These are phyloP conservation scores for Pogona vitticeps DNA, from an alignment of 2,113 vertebrate species.

Conservation along the genomic window DNA sequence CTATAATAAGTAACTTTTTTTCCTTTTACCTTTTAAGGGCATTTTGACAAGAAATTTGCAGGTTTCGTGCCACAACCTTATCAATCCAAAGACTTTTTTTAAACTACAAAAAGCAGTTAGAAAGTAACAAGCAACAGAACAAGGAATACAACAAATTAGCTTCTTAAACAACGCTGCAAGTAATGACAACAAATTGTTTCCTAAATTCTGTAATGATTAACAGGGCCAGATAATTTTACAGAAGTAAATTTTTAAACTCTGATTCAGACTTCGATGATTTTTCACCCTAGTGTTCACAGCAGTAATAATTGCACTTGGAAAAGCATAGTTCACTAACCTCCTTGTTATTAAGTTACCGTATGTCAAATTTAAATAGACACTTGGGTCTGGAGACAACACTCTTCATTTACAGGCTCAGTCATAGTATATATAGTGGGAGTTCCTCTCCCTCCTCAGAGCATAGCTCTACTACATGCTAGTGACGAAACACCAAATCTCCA, in stretches of 20 bases:
- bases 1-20: no score
- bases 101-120: no score
- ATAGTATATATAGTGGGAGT: background rate
- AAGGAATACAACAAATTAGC: no score
- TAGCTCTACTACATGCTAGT: background rate
- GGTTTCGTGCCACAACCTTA: no score
- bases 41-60: background rate
- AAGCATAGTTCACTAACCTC: background rate
- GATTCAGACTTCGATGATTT: slow-evolving; percentile 8
- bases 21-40: background rate
- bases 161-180: no score
- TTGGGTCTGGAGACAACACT: background rate
- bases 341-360: background rate
- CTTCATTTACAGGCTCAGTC: background rate
- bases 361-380: background rate
- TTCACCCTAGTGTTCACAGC: slow-evolving; percentile 24
- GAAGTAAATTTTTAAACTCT: background rate
- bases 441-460: background rate
- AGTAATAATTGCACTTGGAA: slow-evolving; percentile 2
- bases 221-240: no score
- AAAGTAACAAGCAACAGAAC: no score
- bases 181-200: no score
- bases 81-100: no score
- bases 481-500: slow-evolving; percentile 6
- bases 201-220: no score